Evolutionary conservation across 2,888 invertebrate genomes (phyloP).

Genomic region (Polymixis lichenea): DNA sequence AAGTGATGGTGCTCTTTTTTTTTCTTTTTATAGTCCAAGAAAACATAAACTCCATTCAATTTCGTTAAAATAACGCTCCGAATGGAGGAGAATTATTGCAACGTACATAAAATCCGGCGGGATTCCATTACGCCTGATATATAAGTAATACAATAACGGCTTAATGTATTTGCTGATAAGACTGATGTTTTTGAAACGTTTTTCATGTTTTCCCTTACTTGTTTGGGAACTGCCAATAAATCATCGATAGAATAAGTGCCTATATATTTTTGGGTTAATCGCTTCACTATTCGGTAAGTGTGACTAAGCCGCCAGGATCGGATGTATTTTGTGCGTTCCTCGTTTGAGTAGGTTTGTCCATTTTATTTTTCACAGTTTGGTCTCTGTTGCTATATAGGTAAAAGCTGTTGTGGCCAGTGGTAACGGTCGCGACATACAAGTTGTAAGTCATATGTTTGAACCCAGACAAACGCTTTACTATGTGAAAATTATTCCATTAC

Average conservation of each 20-base stretch:
- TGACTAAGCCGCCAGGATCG: neutral
- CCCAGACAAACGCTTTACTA: too few species aligned
- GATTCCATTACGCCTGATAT: constrained; percentile 58
- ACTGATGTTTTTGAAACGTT: constrained; percentile 37
- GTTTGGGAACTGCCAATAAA: constrained; percentile 17
- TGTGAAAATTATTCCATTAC: too few species aligned
- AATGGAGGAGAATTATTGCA: constrained; percentile 45
- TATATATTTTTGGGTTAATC: neutral
- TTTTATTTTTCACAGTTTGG: neutral
- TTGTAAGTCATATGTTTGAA: too few species aligned
- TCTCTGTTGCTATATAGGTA: too few species aligned
- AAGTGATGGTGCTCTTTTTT: constrained; percentile 82
- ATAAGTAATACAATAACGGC: constrained; percentile 52
- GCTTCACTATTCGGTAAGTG: constrained; percentile 7
- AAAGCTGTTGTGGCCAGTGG: too few species aligned
- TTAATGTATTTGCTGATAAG: constrained; percentile 50
- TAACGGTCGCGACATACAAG: too few species aligned
- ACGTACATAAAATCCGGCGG: constrained; percentile 43
- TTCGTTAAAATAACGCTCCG: constrained; percentile 62
- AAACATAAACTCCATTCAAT: constrained; percentile 74
- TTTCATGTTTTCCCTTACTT: neutral
- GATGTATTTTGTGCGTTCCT: neutral
- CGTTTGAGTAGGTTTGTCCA: neutral
- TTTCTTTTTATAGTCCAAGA: constrained; percentile 57
- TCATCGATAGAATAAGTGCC: neutral